These are phyloP conservation scores for Abrostola tripartita DNA, from an alignment of 2,888 invertebrate genomes.

Conservation along the genomic window DNA sequence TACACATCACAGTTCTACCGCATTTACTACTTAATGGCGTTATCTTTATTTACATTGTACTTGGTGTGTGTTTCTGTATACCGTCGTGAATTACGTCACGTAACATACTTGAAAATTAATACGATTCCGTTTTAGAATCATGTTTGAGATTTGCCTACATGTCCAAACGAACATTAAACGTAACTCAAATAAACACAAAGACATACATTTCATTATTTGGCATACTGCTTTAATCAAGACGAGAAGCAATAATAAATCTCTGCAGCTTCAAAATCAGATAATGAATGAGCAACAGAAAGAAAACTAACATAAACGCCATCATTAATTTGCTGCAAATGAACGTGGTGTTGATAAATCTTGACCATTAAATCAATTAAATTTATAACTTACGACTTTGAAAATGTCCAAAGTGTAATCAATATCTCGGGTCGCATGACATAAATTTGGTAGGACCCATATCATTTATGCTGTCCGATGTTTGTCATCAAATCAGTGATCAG, in stretches of 20 bases:
- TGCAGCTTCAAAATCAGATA: slow-evolving; percentile 46
- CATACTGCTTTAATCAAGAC: slow-evolving; percentile 37
- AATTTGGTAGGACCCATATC: slow-evolving; percentile 75
- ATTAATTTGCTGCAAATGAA: slow-evolving; percentile 66
- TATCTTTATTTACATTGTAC: slow-evolving; percentile 6
- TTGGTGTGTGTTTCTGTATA: not conserved
- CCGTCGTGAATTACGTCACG: not conserved
- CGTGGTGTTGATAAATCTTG: slow-evolving; percentile 69
- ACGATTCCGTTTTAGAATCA: not conserved
- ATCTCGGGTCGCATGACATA: slow-evolving; percentile 69
- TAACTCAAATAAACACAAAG: slow-evolving; percentile 40
- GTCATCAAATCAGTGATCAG: slow-evolving; percentile 71
- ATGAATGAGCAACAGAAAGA: slow-evolving; percentile 44
- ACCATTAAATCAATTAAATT: slow-evolving; percentile 71
- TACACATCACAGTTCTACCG: slow-evolving; percentile 15
- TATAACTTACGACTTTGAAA: slow-evolving; percentile 67
- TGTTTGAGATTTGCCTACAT: not conserved
- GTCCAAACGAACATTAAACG: slow-evolving; percentile 14
- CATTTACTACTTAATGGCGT: slow-evolving; percentile 4
- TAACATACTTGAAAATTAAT: not conserved
- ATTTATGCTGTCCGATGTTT: slow-evolving; percentile 67
- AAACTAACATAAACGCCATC: slow-evolving; percentile 54
- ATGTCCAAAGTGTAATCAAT: slow-evolving; percentile 76
- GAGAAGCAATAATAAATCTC: slow-evolving; percentile 35
- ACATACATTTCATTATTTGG: slow-evolving; percentile 48